Evolutionary conservation across 2,888 invertebrate genomes (phyloP).

Genomic region (Galerucella nymphaeae): DNA sequence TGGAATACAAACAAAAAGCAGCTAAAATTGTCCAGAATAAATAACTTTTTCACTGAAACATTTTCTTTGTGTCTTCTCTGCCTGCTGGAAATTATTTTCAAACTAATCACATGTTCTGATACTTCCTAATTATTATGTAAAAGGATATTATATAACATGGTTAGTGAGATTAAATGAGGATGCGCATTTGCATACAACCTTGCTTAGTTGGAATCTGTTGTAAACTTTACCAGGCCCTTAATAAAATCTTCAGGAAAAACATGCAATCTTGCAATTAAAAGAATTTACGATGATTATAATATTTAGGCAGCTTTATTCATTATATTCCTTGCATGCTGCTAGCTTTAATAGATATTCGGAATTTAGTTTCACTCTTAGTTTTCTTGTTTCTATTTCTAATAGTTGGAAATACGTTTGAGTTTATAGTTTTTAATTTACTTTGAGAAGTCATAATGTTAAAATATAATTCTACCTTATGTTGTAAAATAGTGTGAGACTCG

Average conservation of each 20-base stretch:
- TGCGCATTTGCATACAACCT: slow-evolving; percentile 5
- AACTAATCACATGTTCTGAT: neutral
- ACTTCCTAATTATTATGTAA: neutral
- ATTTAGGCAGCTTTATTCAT: slow-evolving; percentile 4
- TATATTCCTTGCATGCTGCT: slow-evolving; percentile 9
- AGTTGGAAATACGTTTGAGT: neutral
- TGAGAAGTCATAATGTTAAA: neutral
- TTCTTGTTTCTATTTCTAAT: neutral
- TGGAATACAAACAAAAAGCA: no score
- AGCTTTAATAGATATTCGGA: neutral
- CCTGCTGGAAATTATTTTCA: neutral
- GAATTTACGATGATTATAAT: slow-evolving; percentile 18
- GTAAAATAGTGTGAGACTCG: neutral
- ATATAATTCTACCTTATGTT: neutral
- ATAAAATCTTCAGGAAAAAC: slow-evolving; percentile 3
- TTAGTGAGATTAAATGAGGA: neutral
- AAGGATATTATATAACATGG: neutral
- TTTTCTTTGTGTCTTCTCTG: no score
- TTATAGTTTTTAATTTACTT: slow-evolving; percentile 8
- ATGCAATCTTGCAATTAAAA: slow-evolving; percentile 8
- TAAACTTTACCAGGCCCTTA: neutral
- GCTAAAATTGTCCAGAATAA: no score
- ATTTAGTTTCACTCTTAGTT: neutral
- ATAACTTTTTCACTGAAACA: no score
- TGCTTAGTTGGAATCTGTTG: neutral